Conservation (phyloP, 1,140 invertebrate genomes). For the Bombus fervidus region DNA sequence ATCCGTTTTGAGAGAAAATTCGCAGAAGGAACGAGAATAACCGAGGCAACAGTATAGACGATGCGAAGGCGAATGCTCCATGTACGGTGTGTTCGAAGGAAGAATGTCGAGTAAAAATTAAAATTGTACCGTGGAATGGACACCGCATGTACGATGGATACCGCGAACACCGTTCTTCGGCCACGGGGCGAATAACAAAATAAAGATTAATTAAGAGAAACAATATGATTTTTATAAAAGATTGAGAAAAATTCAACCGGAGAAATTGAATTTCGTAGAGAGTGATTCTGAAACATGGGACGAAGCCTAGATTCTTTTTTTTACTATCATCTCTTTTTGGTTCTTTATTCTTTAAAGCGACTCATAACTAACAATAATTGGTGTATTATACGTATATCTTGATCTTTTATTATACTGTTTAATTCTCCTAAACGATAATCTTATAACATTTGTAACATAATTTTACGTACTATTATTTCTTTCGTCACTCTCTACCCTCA, state of each 20-base stretch:
- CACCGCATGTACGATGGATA: conserved; percentile 67
- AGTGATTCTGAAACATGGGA: no score
- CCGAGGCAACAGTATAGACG: conserved; percentile 5
- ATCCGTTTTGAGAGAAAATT: background rate
- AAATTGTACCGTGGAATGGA: conserved; percentile 70
- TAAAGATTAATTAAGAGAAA: conserved; percentile 53
- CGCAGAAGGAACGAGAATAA: background rate
- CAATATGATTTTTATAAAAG: background rate
- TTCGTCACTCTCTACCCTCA: no score
- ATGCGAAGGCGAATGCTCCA: background rate
- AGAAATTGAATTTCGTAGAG: no score
- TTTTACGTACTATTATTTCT: no score
- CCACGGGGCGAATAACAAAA: conserved; percentile 41
- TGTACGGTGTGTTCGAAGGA: background rate
- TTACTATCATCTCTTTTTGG: no score
- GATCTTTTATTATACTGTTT: no score
- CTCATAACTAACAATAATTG: no score
- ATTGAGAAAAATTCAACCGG: background rate
- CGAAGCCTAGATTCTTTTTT: no score
- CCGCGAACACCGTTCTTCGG: conserved; percentile 63
- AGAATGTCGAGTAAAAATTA: conserved; percentile 30
- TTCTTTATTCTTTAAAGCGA: no score
- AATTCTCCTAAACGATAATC: no score
- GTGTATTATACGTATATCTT: no score
- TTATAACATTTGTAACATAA: no score